Evolutionary conservation across 2,113 vertebrate genomes (phyloP), one percentile per base, ranked within the genome.

Genomic region (Desmodus rotundus): DNA sequence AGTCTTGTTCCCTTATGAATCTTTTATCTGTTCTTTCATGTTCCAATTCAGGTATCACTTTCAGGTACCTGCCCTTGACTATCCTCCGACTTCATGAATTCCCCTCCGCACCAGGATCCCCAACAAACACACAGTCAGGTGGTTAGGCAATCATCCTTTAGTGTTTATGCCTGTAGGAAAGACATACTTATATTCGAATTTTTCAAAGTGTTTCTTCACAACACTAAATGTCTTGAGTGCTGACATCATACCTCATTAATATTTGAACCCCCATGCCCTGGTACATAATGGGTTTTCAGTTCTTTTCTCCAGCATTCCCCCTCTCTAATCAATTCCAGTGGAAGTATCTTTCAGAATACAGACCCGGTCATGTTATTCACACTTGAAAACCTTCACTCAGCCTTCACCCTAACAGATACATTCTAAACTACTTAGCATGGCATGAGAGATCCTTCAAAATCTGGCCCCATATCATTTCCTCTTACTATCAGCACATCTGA

Each of bases 61-160:
- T 54, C 45, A 26, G 19, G 1, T 43, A 38, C 65, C 54, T 74
- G 15, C 4, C 45, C 24, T 17, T 14, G 36, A 76, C 1, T 15
- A 14, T 12, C 4, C 17, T 54, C 19, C 1, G 19, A 7, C 15
- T 73, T 5, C 54, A 43, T 0, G 5, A 73, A 33, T 15, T 15
- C 1, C 2, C 0, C 20, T 45, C 28, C 16, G 3, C 1, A 1
- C 6, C 26, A 50, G 58, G 9, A 24, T 9, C 20, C 17, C 13
- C 31, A 3, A 17, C 20, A 76, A 41, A 22, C 6, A 47, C 8
- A 26, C 6, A 56, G 28, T 17, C 6, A 77, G 36, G 26, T 4
- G 43, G 26, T 26, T 15, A 36, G 5, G 19, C 5, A 31, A 5
- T 77, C 15, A 50, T 1, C 33, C 0, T 33, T 63, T 36, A 43